Evolutionary conservation across 2,888 invertebrate species (phyloP).

Genomic region (Hyles lineata): DNA sequence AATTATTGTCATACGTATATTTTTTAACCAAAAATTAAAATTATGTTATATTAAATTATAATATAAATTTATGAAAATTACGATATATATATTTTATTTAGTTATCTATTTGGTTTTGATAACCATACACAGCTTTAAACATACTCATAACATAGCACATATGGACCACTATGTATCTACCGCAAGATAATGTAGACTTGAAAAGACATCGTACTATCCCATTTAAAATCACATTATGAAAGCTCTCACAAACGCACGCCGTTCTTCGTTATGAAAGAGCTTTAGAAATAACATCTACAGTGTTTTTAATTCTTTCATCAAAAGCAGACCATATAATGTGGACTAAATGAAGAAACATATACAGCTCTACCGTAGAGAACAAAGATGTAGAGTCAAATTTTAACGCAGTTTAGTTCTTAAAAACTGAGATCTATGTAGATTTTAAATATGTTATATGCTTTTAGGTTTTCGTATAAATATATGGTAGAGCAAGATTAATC

Average conservation of each 20-base stretch:
- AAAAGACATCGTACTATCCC: conserved; percentile 3
- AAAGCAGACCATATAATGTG: conserved; percentile 15
- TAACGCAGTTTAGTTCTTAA: neutral
- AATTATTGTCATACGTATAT: too few species aligned
- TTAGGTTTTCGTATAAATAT: neutral
- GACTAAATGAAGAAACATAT: conserved; percentile 11
- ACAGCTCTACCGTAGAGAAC: neutral
- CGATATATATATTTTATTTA: too few species aligned
- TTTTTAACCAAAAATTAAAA: too few species aligned
- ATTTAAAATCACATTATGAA: conserved; percentile 22
- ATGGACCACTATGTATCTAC: neutral
- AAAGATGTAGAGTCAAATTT: neutral
- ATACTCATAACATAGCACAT: neutral
- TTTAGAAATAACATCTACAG: conserved; percentile 19
- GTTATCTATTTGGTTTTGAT: too few species aligned
- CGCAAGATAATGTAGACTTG: conserved; percentile 8
- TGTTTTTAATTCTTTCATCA: conserved; percentile 20
- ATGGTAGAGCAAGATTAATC: too few species aligned
- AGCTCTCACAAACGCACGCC: conserved; percentile 16
- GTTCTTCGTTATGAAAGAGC: neutral
- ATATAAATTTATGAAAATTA: too few species aligned
- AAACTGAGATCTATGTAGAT: too few species aligned
- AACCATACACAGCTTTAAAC: too few species aligned
- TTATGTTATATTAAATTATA: too few species aligned
- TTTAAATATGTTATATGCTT: neutral